Conservation (phyloP, 2,113 vertebrate genomes). For the Otus sunia region DNA sequence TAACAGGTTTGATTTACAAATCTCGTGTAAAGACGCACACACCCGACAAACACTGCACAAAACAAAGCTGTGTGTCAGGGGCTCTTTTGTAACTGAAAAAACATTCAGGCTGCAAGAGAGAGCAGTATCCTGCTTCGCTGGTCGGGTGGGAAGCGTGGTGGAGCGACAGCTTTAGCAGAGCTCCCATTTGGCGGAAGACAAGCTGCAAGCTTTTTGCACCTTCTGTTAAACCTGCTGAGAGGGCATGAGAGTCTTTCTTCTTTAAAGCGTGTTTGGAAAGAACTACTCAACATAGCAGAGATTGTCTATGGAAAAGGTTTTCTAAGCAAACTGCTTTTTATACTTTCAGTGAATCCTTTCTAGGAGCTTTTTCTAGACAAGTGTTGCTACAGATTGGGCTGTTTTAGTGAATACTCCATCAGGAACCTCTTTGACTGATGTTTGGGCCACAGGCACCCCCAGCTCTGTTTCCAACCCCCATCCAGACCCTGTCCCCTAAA, state of each 20-base stretch:
- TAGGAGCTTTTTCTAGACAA: not conserved
- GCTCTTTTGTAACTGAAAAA: not conserved
- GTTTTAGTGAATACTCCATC: not conserved
- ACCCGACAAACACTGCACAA: not conserved
- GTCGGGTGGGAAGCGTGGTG: not conserved
- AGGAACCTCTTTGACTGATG: not conserved
- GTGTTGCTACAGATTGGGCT: not conserved
- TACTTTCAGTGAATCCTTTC: not conserved
- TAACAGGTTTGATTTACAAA: slow-evolving; percentile 9
- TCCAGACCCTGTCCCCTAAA: not conserved
- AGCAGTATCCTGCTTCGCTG: not conserved
- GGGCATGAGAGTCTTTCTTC: not conserved
- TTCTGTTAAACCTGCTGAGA: not conserved
- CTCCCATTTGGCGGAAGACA: not conserved
- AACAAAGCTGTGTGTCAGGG: not conserved
- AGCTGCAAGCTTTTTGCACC: not conserved
- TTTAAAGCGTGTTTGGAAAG: not conserved
- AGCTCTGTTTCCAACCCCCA: not conserved
- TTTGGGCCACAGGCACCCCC: not conserved
- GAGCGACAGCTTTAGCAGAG: not conserved
- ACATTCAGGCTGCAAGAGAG: not conserved
- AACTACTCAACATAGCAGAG: not conserved
- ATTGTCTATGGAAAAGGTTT: not conserved
- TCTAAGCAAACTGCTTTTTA: not conserved
- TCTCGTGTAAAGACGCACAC: not conserved